Conservation (phyloP, 2,888 invertebrate species). For the Drosophila flavopinicola region DNA sequence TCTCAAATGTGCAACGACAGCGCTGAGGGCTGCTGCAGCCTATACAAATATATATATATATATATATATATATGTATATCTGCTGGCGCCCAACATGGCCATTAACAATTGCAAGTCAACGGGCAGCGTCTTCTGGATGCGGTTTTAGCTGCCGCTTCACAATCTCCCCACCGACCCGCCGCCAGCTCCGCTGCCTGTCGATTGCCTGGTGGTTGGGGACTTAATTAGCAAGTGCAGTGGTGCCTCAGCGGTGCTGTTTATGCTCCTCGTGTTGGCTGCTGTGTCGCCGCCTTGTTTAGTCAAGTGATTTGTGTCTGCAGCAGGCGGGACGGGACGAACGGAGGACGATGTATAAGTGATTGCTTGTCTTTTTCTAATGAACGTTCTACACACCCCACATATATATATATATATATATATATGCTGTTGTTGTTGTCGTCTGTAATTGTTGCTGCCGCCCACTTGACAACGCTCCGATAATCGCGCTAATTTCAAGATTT, state of each 20-base stretch:
- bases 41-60: background rate
- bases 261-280: constrained; percentile 58
- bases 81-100: constrained; percentile 32
- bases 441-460: constrained; percentile 65
- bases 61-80: constrained; percentile 1
- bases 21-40: constrained; percentile 33
- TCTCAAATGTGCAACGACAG: constrained; percentile 82
- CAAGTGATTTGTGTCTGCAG: constrained; percentile 74
- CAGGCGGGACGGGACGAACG: constrained; percentile 10
- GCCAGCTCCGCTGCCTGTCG: constrained; percentile 14
- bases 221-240: constrained; percentile 83
- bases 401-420: constrained; percentile 13
- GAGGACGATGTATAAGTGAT: constrained; percentile 62
- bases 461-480: constrained; percentile 81
- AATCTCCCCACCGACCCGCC: constrained; percentile 5
- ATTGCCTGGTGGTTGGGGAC: constrained; percentile 74
- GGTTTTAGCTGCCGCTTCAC: constrained; percentile 21
- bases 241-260: constrained; percentile 46
- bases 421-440: constrained; percentile 52
- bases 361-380: constrained; percentile 74
- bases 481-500: constrained; percentile 84
- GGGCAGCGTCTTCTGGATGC: constrained; percentile 63
- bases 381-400: constrained; percentile 26
- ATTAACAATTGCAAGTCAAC: constrained; percentile 64
- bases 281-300: constrained; percentile 74